Conservation (phyloP, 1,140 invertebrate species). For the Archivesica marissinica region DNA sequence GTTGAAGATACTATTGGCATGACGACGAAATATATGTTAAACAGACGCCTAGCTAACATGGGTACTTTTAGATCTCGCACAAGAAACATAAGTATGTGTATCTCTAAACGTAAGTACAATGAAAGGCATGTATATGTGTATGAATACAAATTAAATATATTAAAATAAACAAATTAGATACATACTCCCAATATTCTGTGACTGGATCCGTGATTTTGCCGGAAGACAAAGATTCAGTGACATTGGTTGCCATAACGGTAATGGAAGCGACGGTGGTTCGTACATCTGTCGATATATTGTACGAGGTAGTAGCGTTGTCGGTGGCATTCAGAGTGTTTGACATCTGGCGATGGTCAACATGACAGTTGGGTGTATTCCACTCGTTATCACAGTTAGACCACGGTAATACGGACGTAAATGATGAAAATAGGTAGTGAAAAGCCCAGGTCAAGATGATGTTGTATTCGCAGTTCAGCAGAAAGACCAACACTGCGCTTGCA, state of each 20-base stretch:
- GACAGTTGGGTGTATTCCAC: conserved; percentile 83
- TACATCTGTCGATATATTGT: neutral
- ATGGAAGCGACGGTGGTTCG: neutral
- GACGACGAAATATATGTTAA: too few species aligned
- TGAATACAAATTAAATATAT: neutral
- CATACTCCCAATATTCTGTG: conserved; percentile 82
- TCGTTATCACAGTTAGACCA: conserved; percentile 84
- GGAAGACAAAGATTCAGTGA: neutral
- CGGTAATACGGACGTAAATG: conserved; percentile 80
- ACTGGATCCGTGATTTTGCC: conserved; percentile 71
- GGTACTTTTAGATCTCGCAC: too few species aligned
- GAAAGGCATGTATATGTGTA: neutral
- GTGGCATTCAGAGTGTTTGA: neutral
- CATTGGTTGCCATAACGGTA: neutral
- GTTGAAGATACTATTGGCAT: too few species aligned
- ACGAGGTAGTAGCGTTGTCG: neutral
- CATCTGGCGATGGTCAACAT: conserved; percentile 36
- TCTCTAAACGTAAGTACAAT: too few species aligned
- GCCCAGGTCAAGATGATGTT: conserved; percentile 83
- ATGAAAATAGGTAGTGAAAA: conserved; percentile 80
- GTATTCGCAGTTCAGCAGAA: conserved; percentile 81
- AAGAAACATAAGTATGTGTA: too few species aligned
- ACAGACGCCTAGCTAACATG: too few species aligned
- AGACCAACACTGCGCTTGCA: conserved; percentile 77
- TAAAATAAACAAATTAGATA: conserved; percentile 55